Evolutionary conservation across 2,797 vertebrate species (phyloP).

Genomic region (Iguana delicatissima): DNA sequence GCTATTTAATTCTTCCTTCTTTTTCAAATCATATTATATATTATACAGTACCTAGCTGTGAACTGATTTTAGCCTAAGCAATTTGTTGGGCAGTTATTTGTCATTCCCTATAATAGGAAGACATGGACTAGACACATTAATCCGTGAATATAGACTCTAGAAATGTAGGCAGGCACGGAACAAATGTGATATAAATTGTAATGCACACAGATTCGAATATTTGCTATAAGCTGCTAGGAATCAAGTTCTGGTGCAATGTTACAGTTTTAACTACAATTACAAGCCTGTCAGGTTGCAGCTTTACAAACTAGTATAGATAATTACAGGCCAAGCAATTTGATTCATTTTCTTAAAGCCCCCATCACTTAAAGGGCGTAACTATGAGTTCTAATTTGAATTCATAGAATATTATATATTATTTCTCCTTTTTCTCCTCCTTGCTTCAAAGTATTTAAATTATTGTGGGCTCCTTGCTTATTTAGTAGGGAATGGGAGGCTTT

Average conservation of each 20-base stretch:
- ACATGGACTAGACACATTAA: slow-evolving; percentile 14
- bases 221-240: slow-evolving; percentile 34
- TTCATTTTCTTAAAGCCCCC: slow-evolving; percentile 31
- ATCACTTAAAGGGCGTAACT: slow-evolving; percentile 11
- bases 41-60: background rate
- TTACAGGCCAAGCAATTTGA: slow-evolving; percentile 47
- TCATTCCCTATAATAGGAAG: background rate
- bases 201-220: slow-evolving; percentile 27
- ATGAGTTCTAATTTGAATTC: slow-evolving; percentile 43
- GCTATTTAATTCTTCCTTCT: background rate
- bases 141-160: background rate
- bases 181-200: slow-evolving; percentile 38
- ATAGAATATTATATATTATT: slow-evolving; percentile 32
- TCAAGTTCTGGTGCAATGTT: slow-evolving; percentile 43
- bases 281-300: slow-evolving; percentile 41
- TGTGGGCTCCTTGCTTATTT: background rate
- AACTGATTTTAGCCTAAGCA: background rate
- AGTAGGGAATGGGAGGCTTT: background rate
- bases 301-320: slow-evolving; percentile 37
- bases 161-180: slow-evolving; percentile 14
- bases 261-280: slow-evolving; percentile 44
- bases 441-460: slow-evolving; percentile 27
- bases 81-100: slow-evolving; percentile 37
- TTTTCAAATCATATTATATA: background rate
- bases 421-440: slow-evolving; percentile 17